phyloP scores from a whole-genome alignment of 2,797 vertebrate species.

The Spinibarbus caldwelli region DNA sequence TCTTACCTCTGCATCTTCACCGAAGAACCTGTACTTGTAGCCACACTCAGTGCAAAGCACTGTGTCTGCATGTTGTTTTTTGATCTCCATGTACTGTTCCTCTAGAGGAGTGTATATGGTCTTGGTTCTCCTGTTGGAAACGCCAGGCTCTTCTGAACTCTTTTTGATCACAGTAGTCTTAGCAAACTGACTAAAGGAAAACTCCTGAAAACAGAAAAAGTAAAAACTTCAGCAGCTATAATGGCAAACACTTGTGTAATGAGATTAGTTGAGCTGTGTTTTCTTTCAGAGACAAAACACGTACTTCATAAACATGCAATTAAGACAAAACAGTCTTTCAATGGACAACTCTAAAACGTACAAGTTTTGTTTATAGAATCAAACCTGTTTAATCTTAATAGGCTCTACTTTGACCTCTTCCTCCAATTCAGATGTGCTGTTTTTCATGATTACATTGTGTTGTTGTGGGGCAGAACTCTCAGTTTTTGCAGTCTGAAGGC shows the following conservation, averaged over 20 bases:
- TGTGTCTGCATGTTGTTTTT: constrained; percentile 85
- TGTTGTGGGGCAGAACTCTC: not conserved
- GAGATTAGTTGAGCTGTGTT: not conserved
- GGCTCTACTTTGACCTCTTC: constrained; percentile 36
- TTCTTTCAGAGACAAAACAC: not conserved
- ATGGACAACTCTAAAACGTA: not conserved
- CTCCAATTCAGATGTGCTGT: not conserved
- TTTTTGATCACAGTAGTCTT: constrained; percentile 63
- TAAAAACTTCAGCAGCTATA: not conserved
- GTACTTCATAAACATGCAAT: not conserved
- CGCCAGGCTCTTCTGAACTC: constrained; percentile 63
- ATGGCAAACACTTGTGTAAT: not conserved
- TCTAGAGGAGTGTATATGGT: constrained; percentile 90
- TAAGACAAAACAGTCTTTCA: not conserved
- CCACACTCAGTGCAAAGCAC: constrained; percentile 95
- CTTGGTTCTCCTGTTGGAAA: constrained; percentile 80
- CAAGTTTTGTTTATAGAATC: not conserved
- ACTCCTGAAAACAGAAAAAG: constrained; percentile 49
- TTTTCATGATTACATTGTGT: not conserved
- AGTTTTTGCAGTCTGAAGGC: not conserved
- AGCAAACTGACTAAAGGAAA: constrained; percentile 74
- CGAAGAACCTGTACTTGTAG: constrained; percentile 98
- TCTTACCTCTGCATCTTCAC: constrained; percentile 94
- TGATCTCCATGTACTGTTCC: constrained; percentile 90
- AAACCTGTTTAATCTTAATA: constrained; percentile 41